Evolutionary conservation across 2,888 invertebrate genomes (phyloP), one percentile per base, ranked within the genome.

Genomic region (Microctonus brassicae): DNA sequence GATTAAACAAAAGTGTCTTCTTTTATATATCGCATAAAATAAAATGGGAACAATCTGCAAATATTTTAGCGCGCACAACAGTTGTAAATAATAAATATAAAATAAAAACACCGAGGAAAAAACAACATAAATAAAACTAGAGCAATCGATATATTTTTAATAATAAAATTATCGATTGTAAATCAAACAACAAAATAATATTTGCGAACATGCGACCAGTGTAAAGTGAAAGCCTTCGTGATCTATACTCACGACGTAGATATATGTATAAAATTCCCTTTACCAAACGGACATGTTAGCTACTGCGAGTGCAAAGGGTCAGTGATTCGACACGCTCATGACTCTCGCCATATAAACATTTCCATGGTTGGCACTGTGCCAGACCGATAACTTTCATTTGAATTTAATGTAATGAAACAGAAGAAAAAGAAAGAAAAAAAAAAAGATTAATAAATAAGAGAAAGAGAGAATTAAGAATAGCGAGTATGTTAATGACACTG

Each of bases 301-400:
- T 73, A 74, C 75, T 66, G 72, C 74, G 74, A 76, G 77, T 74
- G 77, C 75, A 75, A 77, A 74, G 77, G 77, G 77, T 77, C 77
- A 77, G 72, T 61, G 75, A 74, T 77, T 77, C 76, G 76, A 76
- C 77, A 74, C 72, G 75, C 73, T 70, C 73, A 53, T 52, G 53
- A 63, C 67, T 63, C 63, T 63, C 61, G 69, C 64, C 55, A 53
- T 39, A 60, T 52, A 64, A 10, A 62, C 10, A 63, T 57, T 29
- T 58, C n/a, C 29, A 47, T 47, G 17, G 17, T 9, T 47, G 47
- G 34, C 34, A 33, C 53, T 55, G 33, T 65, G 47, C 47, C 52
- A 29, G 13, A 34, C 52, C 20, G 61, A 70, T 64, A 53, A 70
- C 70, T 70, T 70, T 70, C 70, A 66, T 70, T 70, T 61, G 36